These are phyloP conservation scores for Orbicella faveolata DNA, from an alignment of 64 coral and sea anemone species.

Conservation along the genomic window DNA sequence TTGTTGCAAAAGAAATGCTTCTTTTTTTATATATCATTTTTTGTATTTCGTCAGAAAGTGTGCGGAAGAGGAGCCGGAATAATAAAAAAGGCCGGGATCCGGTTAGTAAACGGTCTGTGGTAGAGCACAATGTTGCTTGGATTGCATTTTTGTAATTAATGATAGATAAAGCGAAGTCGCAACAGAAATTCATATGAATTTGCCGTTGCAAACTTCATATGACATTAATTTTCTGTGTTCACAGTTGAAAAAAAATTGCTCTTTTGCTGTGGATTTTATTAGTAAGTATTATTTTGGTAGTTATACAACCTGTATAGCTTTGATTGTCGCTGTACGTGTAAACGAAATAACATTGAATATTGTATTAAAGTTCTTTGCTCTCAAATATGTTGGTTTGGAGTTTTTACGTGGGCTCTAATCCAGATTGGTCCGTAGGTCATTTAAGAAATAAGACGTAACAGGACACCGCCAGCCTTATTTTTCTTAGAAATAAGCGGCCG, in stretches of 20 bases:
- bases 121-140: no score
- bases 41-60: not conserved
- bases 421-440: no score
- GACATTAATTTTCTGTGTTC: not conserved
- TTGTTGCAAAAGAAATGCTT: not conserved
- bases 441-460: no score
- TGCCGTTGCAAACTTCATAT: not conserved
- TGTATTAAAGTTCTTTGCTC: conserved; percentile 19
- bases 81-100: no score
- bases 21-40: conserved; percentile 10
- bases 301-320: not conserved
- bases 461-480: no score
- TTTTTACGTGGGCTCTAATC: no score
- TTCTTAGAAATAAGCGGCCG: no score
- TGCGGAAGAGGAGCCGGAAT: not conserved
- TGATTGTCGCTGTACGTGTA: not conserved
- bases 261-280: not conserved
- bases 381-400: not conserved
- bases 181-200: no score
- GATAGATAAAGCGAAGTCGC: no score
- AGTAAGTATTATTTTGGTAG: not conserved
- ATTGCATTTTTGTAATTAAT: no score
- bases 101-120: no score
- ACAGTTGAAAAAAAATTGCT: not conserved
- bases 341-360: conserved; percentile 18